A percentile compares a stretch with the other conserved stretches of the same genome.
Conservation (phyloP, 2,888 invertebrate species). For the Saturnia japonica region DNA sequence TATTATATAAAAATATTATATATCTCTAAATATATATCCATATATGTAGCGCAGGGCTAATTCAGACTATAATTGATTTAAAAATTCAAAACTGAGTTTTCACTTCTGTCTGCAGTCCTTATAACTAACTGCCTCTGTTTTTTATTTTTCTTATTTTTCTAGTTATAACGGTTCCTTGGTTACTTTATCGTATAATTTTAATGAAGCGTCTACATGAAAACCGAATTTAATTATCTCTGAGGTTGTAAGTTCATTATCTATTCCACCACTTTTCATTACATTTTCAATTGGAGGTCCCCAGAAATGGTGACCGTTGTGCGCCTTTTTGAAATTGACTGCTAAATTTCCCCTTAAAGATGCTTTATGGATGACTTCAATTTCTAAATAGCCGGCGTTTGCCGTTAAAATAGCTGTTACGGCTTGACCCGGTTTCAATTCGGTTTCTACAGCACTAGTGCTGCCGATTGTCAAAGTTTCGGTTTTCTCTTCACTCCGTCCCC, state of each 20-base stretch:
- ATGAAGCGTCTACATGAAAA: slow-evolving; percentile 54
- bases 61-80: too few species aligned
- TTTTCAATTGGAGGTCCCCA: slow-evolving; percentile 54
- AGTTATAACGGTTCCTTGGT: slow-evolving; percentile 50
- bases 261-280: slow-evolving; percentile 50
- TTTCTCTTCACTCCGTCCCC: slow-evolving; percentile 60
- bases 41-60: too few species aligned
- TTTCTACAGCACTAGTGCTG: slow-evolving; percentile 56
- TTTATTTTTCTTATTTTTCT: slow-evolving; percentile 15
- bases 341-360: slow-evolving; percentile 57
- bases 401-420: slow-evolving; percentile 57
- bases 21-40: too few species aligned
- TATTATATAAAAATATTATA: too few species aligned
- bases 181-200: slow-evolving; percentile 59
- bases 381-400: slow-evolving; percentile 54
- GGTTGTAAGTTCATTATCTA: slow-evolving; percentile 46
- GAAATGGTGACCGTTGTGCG: slow-evolving; percentile 58
- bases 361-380: slow-evolving; percentile 56
- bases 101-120: too few species aligned
- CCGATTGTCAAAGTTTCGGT: slow-evolving; percentile 58
- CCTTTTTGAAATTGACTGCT: slow-evolving; percentile 57
- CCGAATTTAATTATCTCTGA: slow-evolving; percentile 55
- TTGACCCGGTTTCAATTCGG: slow-evolving; percentile 58
- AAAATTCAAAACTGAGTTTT: too few species aligned
- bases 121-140: too few species aligned